Base-by-base conservation (phyloP, 2,797 vertebrate genomes). In the Sebastes oblongus region DNA sequence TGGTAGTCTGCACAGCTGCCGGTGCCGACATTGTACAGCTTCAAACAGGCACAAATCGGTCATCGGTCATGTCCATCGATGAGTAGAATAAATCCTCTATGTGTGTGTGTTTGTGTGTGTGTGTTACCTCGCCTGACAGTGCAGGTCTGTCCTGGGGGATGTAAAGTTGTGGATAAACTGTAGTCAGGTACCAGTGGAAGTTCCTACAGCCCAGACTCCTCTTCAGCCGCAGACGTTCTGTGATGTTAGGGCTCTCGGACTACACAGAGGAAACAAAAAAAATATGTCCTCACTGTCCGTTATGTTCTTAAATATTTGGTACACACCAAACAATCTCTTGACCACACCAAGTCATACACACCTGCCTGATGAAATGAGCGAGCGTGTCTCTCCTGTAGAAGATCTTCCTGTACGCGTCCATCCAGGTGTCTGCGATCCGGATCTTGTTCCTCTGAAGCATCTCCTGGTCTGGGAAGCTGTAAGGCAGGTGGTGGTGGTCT, bases 111-210 rank as follows among this genome's bases (percentile, higher is more conserved):
- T n/a, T 29, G 59, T 42, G 68, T 20, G 55, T 27, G 29, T 2
- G 24, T 1, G 8, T 1, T 86, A 93, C 93, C 93, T 95, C 92
- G 32, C 94, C 94, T 42, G 93, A 95, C 54, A 93, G 82, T n/a
- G 89, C 93, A 58, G 92, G 87, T 62, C 88, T 91, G 77, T 89
- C 94, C 81, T 95, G 92, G 3, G 93, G 74, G 0, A 96, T 88
- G 66, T 96, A 96, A 72, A 97, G 93, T 56, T 97, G 95, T 42
- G 97, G 96, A 75, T 95, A 96, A 82, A 97, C 88, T 27, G 96
- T 93, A 46, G 95, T 94, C 87, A 98, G 66, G 90, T 97, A 98
- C 97, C 97, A 98, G 27, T 96, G 95, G 88, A 98, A 98, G 54
- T 89, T 93, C 84, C 92, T 96, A 69, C 97, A 98, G 8, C 96